These are phyloP conservation scores for Ptiloglossa arizonensis DNA, from an alignment of 1,140 invertebrate species.

Conservation along the genomic window DNA sequence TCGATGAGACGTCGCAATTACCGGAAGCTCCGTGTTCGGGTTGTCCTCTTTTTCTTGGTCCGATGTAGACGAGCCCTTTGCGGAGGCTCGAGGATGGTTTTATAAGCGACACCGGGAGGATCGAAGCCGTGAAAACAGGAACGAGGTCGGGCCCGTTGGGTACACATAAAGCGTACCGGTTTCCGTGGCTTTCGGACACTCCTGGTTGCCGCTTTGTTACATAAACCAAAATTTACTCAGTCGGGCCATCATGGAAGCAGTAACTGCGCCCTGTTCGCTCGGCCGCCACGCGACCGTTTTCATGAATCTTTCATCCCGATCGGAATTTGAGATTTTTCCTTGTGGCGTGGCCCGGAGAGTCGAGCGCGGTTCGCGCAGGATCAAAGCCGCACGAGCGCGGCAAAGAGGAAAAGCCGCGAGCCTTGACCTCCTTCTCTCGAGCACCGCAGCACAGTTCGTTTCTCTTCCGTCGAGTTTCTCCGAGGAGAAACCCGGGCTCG, in stretches of 20 bases:
- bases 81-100: constrained; percentile 1
- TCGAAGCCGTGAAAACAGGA: constrained; percentile 39
- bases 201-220: constrained; percentile 49
- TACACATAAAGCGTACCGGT: constrained; percentile 28
- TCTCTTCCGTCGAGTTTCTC: constrained; percentile 34
- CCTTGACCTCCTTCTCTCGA: constrained; percentile 61
- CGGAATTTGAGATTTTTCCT: constrained; percentile 67
- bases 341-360: constrained; percentile 33
- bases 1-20: not conserved
- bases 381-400: constrained; percentile 43
- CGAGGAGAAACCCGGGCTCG: not conserved
- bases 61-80: constrained; percentile 5
- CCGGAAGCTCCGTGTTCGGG: not conserved
- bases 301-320: constrained; percentile 67
- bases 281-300: constrained; percentile 57
- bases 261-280: constrained; percentile 19
- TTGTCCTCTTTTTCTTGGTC: not conserved
- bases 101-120: not conserved
- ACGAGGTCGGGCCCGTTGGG: constrained; percentile 17
- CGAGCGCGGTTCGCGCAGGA: constrained; percentile 44
- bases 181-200: constrained; percentile 52
- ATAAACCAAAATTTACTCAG: constrained; percentile 61
- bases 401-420: constrained; percentile 45
- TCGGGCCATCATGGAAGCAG: constrained; percentile 35
- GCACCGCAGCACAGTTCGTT: constrained; percentile 14